Evolutionary conservation across 1,140 invertebrate genomes (phyloP).

Genomic region (Cherax quadricarinatus): DNA sequence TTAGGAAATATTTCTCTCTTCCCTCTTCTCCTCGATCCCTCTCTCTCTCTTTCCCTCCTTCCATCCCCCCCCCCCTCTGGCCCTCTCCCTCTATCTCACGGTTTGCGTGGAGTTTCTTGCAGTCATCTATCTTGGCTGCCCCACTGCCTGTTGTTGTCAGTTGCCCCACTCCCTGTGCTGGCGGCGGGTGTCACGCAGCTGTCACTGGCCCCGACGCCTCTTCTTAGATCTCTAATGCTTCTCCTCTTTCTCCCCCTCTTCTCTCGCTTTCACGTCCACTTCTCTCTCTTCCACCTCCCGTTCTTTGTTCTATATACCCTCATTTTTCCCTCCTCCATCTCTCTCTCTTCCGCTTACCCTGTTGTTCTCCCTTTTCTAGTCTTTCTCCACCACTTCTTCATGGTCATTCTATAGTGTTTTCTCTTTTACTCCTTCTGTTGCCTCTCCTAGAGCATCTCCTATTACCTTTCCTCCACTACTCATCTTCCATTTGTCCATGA

Average conservation of each 20-base stretch:
- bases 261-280: too few species aligned
- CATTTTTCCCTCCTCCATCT: background rate
- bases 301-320: background rate
- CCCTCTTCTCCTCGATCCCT: background rate
- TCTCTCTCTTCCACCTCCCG: background rate
- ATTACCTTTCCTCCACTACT: too few species aligned
- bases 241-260: background rate
- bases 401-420: too few species aligned
- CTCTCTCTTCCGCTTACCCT: background rate
- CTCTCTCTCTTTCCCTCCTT: background rate
- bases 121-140: constrained; percentile 56
- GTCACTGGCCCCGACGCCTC: constrained; percentile 4
- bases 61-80: background rate
- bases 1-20: background rate
- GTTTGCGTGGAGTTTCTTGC: constrained; percentile 51
- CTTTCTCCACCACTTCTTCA: background rate
- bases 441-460: too few species aligned
- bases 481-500: too few species aligned
- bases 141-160: constrained; percentile 59
- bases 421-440: background rate
- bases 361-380: too few species aligned
- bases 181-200: constrained; percentile 54
- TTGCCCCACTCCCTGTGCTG: constrained; percentile 56
- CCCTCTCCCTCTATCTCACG: background rate
- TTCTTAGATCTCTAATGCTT: too few species aligned